Evolutionary conservation across 2,797 vertebrate species (phyloP).

Genomic region (Propithecus perrieri): DNA sequence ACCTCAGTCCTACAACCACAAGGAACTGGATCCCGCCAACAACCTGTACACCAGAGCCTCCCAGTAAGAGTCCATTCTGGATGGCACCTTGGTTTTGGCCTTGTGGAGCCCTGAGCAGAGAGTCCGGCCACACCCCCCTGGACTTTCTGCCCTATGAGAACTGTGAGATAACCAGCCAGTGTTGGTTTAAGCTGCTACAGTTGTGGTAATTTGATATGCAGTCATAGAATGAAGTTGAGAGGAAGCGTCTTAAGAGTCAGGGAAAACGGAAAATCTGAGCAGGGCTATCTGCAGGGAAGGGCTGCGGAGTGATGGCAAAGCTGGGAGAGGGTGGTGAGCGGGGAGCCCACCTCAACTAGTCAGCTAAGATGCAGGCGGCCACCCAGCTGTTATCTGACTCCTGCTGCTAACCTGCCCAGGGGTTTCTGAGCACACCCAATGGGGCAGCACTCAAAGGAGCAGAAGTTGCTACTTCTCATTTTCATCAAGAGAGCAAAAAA

Average conservation of each 20-base stretch:
- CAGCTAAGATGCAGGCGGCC: background rate
- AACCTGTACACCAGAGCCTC: background rate
- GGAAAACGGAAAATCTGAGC: background rate
- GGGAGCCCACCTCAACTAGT: fast-evolving
- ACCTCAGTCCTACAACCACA: background rate
- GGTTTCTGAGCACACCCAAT: background rate
- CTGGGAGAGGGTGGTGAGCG: fast-evolving
- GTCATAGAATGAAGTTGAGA: background rate
- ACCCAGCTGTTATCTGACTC: background rate
- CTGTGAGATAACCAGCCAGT: background rate
- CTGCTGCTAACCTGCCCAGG: fast-evolving
- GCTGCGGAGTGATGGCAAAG: background rate
- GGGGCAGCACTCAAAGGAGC: background rate
- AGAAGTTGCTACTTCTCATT: background rate
- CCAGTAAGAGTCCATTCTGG: background rate
- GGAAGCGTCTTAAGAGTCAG: background rate
- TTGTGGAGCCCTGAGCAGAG: background rate
- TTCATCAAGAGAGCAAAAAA: background rate
- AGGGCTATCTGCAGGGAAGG: background rate
- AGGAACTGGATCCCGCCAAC: background rate
- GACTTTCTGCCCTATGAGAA: background rate
- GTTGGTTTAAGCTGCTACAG: background rate
- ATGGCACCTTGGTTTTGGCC: background rate
- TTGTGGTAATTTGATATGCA: background rate
- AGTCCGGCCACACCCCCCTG: background rate